These are phyloP conservation scores for Sebastolobus altivelis DNA, from an alignment of 2,797 vertebrate genomes.

Conservation along the genomic window DNA sequence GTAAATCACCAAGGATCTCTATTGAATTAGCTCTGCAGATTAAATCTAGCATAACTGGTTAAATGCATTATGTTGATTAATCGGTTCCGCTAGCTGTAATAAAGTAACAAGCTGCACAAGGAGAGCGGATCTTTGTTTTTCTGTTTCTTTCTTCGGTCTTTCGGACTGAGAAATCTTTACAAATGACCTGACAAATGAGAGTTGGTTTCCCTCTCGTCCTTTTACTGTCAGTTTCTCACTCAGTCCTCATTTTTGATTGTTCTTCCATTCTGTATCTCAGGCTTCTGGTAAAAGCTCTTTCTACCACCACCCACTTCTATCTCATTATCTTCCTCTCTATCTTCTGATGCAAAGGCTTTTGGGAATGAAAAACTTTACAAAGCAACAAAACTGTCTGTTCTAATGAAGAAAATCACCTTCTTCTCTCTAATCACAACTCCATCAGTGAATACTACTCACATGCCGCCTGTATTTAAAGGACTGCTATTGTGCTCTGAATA, in stretches of 20 bases:
- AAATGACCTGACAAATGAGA: conserved; percentile 66
- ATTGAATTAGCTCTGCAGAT: conserved; percentile 81
- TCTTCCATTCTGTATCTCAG: conserved; percentile 47
- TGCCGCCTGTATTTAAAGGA: conserved; percentile 57
- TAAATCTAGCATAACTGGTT: conserved; percentile 82
- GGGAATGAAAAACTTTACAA: conserved; percentile 67
- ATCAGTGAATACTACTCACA: conserved; percentile 57
- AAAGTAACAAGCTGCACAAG: conserved; percentile 68
- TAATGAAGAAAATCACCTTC: conserved; percentile 74
- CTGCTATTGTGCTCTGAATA: conserved; percentile 61
- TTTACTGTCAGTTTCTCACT: conserved; percentile 48
- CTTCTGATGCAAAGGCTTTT: conserved; percentile 75
- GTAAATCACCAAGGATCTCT: conserved; percentile 80
- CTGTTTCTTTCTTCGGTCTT: conserved; percentile 34
- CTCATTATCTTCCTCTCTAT: conserved; percentile 67
- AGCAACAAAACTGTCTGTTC: conserved; percentile 59
- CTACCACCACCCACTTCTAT: conserved; percentile 37
- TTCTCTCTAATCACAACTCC: conserved; percentile 68
- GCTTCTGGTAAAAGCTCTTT: conserved; percentile 73
- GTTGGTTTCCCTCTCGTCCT: conserved; percentile 28
- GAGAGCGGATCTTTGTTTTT: conserved; percentile 59
- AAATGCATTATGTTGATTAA: conserved; percentile 86
- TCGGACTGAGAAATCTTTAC: conserved; percentile 65
- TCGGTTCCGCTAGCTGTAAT: conserved; percentile 71
- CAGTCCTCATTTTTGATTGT: conserved; percentile 57